Evolutionary conservation across 2,888 invertebrate species (phyloP), one percentile per base, ranked within the genome.

Genomic region (Chironomus tentans): DNA sequence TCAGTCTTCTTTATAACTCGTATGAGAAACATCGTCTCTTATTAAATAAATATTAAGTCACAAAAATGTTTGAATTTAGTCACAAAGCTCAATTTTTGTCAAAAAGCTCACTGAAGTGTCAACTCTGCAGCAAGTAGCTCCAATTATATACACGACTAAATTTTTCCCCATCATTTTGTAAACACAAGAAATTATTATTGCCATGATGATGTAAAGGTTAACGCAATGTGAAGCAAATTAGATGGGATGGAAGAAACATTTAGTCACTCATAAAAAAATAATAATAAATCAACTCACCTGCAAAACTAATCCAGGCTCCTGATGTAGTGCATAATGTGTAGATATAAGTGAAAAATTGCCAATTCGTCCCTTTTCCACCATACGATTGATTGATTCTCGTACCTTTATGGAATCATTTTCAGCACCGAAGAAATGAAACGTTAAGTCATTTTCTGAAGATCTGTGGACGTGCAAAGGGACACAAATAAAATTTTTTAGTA

Each of bases 301-400:
- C 78, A 92, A 84, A 79, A 88, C 87, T 0, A 92, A 84, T 0
- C 90, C 88, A 1, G 92, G 91, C 79, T 91, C 90, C 84, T 90
- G 90, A 77, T 89, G 88, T 78, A 92, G 89, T 76, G 89, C 87
- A 79, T 90, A 87, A 79, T 89, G 88, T 77, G 90, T 89, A 0
- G 91, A 88, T 38, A 87, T 87, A 71, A 90, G 82, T 50, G 87
- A 87, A 77, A 89, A 85, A 79, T 89, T 88, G 56, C 87, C 87
- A 75, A 89, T 85, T 28, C 87, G 85, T 61, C 88, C 88, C 50
- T 87, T 85, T 79, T 88, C 88, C 68, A 88, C 87, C 84, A 89
- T 86, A 78, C 86, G 84, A 78, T 86, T 87, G 47, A 89, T 84
- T 75, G 87, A 86, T 76, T 85, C 82, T 75, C 82, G 79, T 79